A percentile compares a stretch with the other conserved stretches of the same genome.
Evolutionary conservation across 1,140 invertebrate species (phyloP).

Genomic region (Drosophila insularis): DNA sequence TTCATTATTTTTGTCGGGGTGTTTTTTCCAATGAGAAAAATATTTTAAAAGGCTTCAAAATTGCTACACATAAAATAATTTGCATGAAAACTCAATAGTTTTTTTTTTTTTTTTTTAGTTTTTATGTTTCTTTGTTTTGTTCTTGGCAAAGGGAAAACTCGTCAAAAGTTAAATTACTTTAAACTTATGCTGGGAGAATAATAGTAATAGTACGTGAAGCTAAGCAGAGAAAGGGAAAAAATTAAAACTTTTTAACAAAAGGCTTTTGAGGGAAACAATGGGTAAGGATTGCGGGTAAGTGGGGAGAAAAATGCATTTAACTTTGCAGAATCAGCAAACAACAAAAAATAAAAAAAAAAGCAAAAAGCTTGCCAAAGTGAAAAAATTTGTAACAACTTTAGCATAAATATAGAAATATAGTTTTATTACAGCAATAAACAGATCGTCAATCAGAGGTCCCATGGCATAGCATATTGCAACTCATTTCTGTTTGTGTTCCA

Average conservation of each 20-base stretch:
- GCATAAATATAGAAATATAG: neutral
- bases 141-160: slow-evolving; percentile 37
- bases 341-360: neutral
- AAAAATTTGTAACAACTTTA: neutral
- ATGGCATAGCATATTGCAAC: neutral
- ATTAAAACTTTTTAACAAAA: slow-evolving; percentile 50
- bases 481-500: neutral
- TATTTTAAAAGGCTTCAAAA: slow-evolving; percentile 46
- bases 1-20: neutral
- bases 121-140: slow-evolving; percentile 27
- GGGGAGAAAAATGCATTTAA: slow-evolving; percentile 6
- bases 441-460: neutral
- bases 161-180: slow-evolving; percentile 73
- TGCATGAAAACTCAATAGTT: slow-evolving; percentile 47
- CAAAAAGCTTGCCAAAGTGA: neutral
- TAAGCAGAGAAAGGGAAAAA: slow-evolving; percentile 28
- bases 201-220: slow-evolving; percentile 46
- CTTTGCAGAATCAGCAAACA: neutral
- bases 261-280: slow-evolving; percentile 30
- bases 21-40: slow-evolving; percentile 19
- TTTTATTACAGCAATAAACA: neutral
- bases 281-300: neutral
- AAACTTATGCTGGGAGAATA: slow-evolving; percentile 55
- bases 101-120: slow-evolving; percentile 30
- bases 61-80: slow-evolving; percentile 33